phyloP scores from a whole-genome alignment of 2,113 vertebrate genomes.

The Pomatostomus ruficeps region DNA sequence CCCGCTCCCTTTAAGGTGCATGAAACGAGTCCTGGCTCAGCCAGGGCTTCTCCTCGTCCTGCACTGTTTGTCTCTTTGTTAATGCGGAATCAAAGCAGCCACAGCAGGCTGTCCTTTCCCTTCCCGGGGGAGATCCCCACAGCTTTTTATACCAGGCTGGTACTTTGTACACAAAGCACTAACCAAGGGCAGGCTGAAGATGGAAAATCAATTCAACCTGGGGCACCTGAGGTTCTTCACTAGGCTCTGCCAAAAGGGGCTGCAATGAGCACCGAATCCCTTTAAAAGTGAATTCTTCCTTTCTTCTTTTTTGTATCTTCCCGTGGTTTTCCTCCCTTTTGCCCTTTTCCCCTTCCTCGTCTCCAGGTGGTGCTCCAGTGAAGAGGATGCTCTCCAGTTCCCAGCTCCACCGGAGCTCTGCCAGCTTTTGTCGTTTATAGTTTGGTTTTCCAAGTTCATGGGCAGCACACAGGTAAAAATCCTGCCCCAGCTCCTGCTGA shows the following conservation, averaged over 20 bases:
- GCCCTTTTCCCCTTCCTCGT: not conserved
- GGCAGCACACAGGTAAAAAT: not conserved
- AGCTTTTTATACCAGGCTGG: not conserved
- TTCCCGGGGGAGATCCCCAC: not conserved
- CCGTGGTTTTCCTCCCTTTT: not conserved
- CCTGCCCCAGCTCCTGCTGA: not conserved
- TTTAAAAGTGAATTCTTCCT: not conserved
- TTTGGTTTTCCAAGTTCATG: not conserved
- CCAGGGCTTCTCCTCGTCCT: not conserved
- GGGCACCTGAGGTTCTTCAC: not conserved
- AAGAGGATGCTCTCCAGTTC: not conserved
- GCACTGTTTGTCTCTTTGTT: not conserved
- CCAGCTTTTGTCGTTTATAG: not conserved
- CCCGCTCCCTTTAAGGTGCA: rapidly evolving
- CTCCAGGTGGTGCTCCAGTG: not conserved
- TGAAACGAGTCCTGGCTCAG: not conserved
- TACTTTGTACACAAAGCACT: not conserved
- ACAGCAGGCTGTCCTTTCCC: not conserved
- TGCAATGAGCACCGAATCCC: not conserved
- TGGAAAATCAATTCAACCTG: not conserved
- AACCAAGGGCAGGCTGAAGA: not conserved
- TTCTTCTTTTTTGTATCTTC: not conserved
- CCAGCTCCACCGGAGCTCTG: not conserved
- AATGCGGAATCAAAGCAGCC: not conserved
- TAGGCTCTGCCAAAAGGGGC: not conserved